A percentile compares a stretch with the other conserved stretches of the same genome.
These are phyloP conservation scores for Pogonocichla stellata DNA, from an alignment of 2,113 vertebrate species.

Conservation along the genomic window DNA sequence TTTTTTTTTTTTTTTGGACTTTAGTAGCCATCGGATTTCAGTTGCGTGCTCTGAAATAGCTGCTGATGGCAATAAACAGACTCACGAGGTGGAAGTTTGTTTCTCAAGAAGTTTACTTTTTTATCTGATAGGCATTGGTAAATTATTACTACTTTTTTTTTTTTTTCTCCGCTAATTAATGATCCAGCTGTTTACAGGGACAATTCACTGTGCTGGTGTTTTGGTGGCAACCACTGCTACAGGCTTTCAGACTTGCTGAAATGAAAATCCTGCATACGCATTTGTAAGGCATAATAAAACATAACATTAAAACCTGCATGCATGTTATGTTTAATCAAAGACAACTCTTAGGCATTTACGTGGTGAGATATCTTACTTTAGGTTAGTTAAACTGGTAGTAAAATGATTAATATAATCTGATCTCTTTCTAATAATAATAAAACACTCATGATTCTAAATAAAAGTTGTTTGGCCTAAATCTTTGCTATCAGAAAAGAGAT, in stretches of 20 bases:
- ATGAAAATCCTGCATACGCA: conserved; percentile 62
- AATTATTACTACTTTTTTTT: not conserved
- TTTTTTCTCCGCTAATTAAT: conserved; percentile 48
- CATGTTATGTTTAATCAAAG: conserved; percentile 69
- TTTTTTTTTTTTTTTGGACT: not conserved
- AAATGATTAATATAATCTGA: conserved; percentile 66
- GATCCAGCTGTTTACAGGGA: conserved; percentile 75
- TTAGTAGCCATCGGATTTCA: conserved; percentile 30
- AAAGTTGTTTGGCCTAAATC: conserved; percentile 70
- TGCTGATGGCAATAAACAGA: conserved; percentile 24
- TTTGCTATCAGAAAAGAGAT: conserved; percentile 69
- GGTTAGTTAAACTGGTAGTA: conserved; percentile 67
- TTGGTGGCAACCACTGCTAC: conserved; percentile 69
- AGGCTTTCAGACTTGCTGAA: conserved; percentile 67
- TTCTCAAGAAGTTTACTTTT: conserved; percentile 59
- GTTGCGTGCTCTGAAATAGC: not conserved
- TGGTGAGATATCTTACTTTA: conserved; percentile 70
- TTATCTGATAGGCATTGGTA: conserved; percentile 10
- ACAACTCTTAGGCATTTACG: conserved; percentile 70
- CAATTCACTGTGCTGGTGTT: conserved; percentile 71
- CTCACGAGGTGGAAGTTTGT: conserved; percentile 37
- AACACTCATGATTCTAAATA: conserved; percentile 63
- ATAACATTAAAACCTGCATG: conserved; percentile 71
- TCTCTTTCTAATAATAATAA: conserved; percentile 69
- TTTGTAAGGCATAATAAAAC: conserved; percentile 65